Base-by-base conservation (phyloP, 2,888 invertebrate species). In the Schizaphis graminum region DNA sequence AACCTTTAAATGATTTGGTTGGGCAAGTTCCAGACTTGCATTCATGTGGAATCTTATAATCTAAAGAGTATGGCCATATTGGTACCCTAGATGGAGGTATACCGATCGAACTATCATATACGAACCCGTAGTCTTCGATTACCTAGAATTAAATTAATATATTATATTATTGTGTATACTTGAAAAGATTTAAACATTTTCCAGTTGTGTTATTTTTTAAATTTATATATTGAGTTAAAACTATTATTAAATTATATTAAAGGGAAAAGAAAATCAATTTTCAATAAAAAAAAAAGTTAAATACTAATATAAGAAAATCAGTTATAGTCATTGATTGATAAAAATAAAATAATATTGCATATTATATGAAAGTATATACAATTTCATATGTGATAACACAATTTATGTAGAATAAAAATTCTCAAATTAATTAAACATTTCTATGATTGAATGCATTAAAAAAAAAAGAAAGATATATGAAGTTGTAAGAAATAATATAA, bases 21-120 rank as follows among this genome's bases (percentile, higher is more conserved):
- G 98, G 98, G 95, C 98, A 99, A n/a, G 98, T 98, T 94, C 98
- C 98, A 88, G 98, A 97, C 96, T 98, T 98, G 96, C 98, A 98
- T 96, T 98, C 98, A 95, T 98, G 98, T 3, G 98, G 97, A 95
- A 98, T 98, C 96, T 98, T 98, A 96, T 97, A 98, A 96, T 99
- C 99, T 87, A 99, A 96, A 0, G 99, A 99, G 96, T 99, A 99
- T 0, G 99, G 99, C 99, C 99, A 99, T 93, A 98, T 97, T 26
- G 98, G 98, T 41, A 98, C 97, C 92, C 97, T 96, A 24, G 97
- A 96, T 24, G 98, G 98, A 0, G 98, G 98, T 92, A 98, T 98
- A 94, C 98, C 98, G 95, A 99, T 97, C 5, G 98, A 98, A 95
- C 98, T 98, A 96, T 99, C 99, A 96, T 98, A 99, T 95, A 98